A percentile compares a stretch with the other conserved stretches of the same genome.
These are phyloP conservation scores for Sciurus niger DNA, from an alignment of 2,113 vertebrate genomes.

Conservation along the genomic window DNA sequence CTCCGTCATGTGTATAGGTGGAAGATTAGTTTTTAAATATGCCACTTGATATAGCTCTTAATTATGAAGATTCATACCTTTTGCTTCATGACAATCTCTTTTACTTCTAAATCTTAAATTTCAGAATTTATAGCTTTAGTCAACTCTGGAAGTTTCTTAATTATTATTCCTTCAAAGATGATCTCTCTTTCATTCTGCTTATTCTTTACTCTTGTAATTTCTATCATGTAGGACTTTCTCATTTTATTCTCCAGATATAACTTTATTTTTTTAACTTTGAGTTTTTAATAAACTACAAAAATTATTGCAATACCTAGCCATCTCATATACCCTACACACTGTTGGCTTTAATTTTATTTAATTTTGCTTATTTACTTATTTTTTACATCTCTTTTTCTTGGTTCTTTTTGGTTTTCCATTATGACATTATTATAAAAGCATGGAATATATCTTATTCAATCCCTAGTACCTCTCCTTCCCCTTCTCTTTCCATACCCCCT, in stretches of 20 bases:
- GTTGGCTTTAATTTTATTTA: too few species aligned
- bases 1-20: neutral
- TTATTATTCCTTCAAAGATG: slow-evolving; percentile 1
- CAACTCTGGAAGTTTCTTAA: neutral
- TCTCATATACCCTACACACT: too few species aligned
- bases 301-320: too few species aligned
- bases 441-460: too few species aligned
- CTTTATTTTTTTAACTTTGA: neutral
- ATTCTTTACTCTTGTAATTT: slow-evolving; percentile 3
- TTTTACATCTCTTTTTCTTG: too few species aligned
- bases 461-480: too few species aligned
- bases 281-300: neutral
- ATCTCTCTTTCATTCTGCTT: neutral
- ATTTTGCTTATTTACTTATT: too few species aligned
- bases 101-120: neutral
- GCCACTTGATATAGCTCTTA: neutral
- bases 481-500: too few species aligned
- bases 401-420: too few species aligned
- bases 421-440: too few species aligned
- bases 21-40: neutral
- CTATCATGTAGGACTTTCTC: neutral
- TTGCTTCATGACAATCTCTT: neutral
- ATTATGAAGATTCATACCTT: neutral
- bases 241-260: neutral
- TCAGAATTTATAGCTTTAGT: slow-evolving; percentile 6